Evolutionary conservation across 1,140 invertebrate genomes (phyloP).

Genomic region (Potamilus streckersoni): DNA sequence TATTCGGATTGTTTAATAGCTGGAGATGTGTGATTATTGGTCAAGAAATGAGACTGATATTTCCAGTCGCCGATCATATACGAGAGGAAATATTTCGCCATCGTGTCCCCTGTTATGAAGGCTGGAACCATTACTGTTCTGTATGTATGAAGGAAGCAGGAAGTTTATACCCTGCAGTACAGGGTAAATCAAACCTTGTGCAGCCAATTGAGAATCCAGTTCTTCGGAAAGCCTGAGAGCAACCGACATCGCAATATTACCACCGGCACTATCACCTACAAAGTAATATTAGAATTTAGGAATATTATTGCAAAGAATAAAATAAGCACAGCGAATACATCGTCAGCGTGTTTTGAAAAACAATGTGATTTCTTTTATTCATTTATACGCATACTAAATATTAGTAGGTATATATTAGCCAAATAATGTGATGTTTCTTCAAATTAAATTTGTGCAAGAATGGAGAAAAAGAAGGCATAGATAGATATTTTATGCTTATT

Average conservation of each 20-base stretch:
- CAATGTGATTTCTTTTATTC: too few species aligned
- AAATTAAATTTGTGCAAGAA: too few species aligned
- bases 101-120: conserved; percentile 9
- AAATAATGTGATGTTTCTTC: too few species aligned
- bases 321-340: too few species aligned
- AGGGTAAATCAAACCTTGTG: conserved; percentile 14
- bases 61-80: conserved; percentile 11
- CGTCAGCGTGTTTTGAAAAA: too few species aligned
- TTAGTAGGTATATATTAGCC: too few species aligned
- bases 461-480: too few species aligned
- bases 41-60: conserved; percentile 7
- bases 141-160: conserved; percentile 14
- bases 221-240: conserved; percentile 14
- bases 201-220: background rate
- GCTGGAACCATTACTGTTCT: conserved; percentile 11
- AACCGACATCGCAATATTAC: conserved; percentile 20
- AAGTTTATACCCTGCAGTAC: conserved; percentile 17
- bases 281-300: background rate
- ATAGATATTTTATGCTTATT: too few species aligned
- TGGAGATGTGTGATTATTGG: conserved; percentile 19
- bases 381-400: too few species aligned
- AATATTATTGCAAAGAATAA: too few species aligned
- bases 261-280: conserved; percentile 23
- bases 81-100: conserved; percentile 16
- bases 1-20: conserved; percentile 9